phyloP scores from a whole-genome alignment of 2,113 vertebrate genomes.

The Chaetodon auriga region DNA sequence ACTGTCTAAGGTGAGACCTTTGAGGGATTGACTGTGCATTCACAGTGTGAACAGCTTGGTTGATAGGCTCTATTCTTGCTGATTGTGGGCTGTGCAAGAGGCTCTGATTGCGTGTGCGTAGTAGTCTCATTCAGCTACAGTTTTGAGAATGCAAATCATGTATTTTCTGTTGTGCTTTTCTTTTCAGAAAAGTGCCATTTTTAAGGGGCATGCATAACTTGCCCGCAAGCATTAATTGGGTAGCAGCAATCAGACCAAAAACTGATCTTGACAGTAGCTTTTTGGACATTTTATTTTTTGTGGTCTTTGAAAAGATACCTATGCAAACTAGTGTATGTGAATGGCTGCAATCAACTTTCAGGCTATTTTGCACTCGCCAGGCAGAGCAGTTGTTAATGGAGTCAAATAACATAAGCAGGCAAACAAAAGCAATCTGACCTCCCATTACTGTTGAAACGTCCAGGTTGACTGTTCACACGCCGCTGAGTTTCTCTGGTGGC shows the following conservation, averaged over 20 bases:
- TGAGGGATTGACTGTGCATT: constrained; percentile 35
- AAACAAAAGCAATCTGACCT: constrained; percentile 40
- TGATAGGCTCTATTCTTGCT: constrained; percentile 57
- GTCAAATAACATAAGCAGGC: constrained; percentile 8
- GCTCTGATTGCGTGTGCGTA: constrained; percentile 62
- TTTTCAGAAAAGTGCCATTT: constrained; percentile 15
- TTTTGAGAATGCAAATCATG: constrained; percentile 38
- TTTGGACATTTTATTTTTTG: constrained; percentile 37
- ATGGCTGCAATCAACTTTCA: constrained; percentile 44
- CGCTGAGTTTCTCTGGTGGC: background rate
- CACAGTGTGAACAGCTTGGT: constrained; percentile 31
- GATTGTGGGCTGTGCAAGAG: constrained; percentile 50
- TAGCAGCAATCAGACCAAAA: constrained; percentile 23
- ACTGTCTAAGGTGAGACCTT: constrained; percentile 92
- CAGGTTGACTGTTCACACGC: background rate
- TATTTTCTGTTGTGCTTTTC: constrained; percentile 21
- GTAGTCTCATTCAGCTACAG: constrained; percentile 16
- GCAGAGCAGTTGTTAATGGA: constrained; percentile 25
- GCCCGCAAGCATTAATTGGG: constrained; percentile 10
- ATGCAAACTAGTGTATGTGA: constrained; percentile 10
- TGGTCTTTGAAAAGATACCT: constrained; percentile 20
- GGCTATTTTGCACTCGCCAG: constrained; percentile 16
- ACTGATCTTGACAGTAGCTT: constrained; percentile 2
- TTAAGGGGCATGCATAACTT: constrained; percentile 15
- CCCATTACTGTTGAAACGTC: constrained; percentile 1